Evolutionary conservation across 2,113 vertebrate species (phyloP), one percentile per base, ranked within the genome.

Genomic region (Ictalurus furcatus): DNA sequence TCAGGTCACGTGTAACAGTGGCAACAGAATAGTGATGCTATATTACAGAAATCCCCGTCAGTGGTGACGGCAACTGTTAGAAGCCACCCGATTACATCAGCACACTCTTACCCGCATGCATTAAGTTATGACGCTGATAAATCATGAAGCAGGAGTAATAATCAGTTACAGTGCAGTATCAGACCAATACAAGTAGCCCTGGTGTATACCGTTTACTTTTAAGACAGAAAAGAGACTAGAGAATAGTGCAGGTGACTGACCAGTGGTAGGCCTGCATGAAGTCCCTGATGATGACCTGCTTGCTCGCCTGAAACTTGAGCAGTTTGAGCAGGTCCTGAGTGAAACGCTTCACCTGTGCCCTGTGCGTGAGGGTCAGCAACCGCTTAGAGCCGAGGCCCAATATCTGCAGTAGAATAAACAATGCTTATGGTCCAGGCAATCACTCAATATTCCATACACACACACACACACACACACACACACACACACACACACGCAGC

Each of bases 191-290:
- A 81, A 58, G 17, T 11, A 34, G 54, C 54, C 58, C 56, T 14
- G 16, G 2, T 63, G 21, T 4, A 61, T 0, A 14, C 0, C 25
- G 19, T 37, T 61, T 37, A 40, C 4, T 0, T 11, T 12, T 21
- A 4, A 30, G 14, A 58, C 79, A 81, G 16, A 80, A 80, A 19
- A 30, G 13, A 56, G 54, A 84, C 21, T 37, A 82, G 9, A 71
- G 69, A 71, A n/a, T 13, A 1, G 13, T 44, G 7, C 5, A 21
- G 44, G 25, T 5, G 21, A 96, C 98, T 96, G 90, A 99, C 98
- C 98, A 99, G 73, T 98, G 98, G 93, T 99, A 99, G 30, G 98
- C 98, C 94, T 99, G 98, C 88, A 97, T 95, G 94, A 99, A 99
- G 73, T 99, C 98, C 89, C 94, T 96, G 93, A 98, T 95, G 59